phyloP scores from a whole-genome alignment of 2,888 invertebrate species.

The Corythucha ciliata region DNA sequence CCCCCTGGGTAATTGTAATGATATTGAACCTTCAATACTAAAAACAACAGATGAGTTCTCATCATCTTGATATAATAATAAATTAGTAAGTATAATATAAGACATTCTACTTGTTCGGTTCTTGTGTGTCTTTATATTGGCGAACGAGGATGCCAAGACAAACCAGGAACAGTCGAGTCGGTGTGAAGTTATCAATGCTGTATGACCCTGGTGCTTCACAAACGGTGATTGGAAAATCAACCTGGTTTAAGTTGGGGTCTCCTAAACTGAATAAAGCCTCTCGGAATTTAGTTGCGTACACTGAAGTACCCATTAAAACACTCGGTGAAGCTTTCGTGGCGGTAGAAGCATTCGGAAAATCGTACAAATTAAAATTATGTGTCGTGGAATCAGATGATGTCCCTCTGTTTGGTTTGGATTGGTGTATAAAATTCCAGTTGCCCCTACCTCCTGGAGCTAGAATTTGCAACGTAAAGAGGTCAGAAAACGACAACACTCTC shows the following conservation, averaged over 20 bases:
- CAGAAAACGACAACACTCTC: background rate
- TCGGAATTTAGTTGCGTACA: conserved; percentile 3
- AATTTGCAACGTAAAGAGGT: background rate
- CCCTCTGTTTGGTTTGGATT: conserved; percentile 4
- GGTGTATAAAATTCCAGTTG: conserved; percentile 5
- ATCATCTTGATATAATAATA: too few species aligned
- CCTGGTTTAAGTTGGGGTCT: background rate
- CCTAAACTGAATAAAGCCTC: background rate
- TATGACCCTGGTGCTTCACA: background rate
- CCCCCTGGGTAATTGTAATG: too few species aligned
- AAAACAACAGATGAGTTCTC: too few species aligned
- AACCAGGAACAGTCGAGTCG: too few species aligned
- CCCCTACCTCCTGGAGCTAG: conserved; percentile 6
- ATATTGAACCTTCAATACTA: too few species aligned
- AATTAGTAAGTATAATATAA: too few species aligned
- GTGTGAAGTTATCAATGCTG: background rate
- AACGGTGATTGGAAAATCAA: background rate
- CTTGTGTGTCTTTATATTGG: too few species aligned
- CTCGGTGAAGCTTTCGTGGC: background rate
- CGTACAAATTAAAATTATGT: background rate
- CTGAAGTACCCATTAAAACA: background rate
- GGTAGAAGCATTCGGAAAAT: background rate
- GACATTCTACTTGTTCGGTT: too few species aligned
- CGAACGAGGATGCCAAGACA: too few species aligned
- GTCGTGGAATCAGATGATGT: conserved; percentile 3